These are phyloP conservation scores for Macheiramphus alcinus DNA, from an alignment of 2,113 vertebrate genomes.

Conservation along the genomic window DNA sequence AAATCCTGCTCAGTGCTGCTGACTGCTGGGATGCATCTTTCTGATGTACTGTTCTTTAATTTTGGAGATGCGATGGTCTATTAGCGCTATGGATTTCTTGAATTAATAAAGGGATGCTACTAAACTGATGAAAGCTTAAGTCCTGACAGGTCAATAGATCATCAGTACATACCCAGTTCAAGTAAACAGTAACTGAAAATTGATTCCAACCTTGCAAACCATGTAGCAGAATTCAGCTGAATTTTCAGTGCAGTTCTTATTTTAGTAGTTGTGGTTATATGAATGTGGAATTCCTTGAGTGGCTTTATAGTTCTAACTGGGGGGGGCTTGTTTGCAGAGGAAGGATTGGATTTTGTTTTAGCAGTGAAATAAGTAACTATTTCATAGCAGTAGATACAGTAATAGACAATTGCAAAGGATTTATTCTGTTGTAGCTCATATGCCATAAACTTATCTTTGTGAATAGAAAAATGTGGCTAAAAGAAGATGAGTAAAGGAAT, in stretches of 20 bases:
- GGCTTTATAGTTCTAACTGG: neutral
- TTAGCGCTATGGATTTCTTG: neutral
- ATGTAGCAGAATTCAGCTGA: neutral
- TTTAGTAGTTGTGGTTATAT: neutral
- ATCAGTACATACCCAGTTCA: neutral
- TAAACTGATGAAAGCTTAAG: neutral
- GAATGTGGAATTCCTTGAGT: neutral
- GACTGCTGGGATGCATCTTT: neutral
- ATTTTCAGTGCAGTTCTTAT: neutral
- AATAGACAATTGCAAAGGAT: neutral
- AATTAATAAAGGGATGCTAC: neutral
- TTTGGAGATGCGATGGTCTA: neutral
- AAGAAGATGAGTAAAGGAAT: neutral
- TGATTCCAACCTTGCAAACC: neutral
- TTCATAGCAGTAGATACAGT: neutral
- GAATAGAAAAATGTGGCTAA: neutral
- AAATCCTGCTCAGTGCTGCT: neutral
- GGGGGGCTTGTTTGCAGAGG: neutral
- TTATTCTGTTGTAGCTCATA: neutral
- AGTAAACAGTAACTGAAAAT: neutral
- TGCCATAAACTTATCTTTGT: neutral
- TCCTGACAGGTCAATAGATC: neutral
- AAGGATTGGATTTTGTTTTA: neutral
- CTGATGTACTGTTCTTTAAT: neutral
- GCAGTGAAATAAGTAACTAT: neutral